Evolutionary conservation across 1,140 invertebrate species (phyloP).

Genomic region (Berghia stephanieae): DNA sequence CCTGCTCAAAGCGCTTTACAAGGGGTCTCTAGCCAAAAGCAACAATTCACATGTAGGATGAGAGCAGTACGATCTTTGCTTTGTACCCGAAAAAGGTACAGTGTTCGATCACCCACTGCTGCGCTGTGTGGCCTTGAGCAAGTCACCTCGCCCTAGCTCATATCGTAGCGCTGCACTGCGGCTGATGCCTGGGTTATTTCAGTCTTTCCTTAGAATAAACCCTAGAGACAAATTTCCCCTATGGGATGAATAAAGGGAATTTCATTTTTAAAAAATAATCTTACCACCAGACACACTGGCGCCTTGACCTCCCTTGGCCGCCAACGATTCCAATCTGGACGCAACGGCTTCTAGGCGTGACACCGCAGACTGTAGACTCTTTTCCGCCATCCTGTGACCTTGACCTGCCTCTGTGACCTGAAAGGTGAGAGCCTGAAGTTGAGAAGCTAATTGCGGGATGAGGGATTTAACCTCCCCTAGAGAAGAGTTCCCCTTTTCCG

Average conservation of each 20-base stretch:
- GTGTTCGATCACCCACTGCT: too few relatives aligned
- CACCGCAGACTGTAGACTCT: constrained; percentile 61
- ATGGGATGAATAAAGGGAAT: constrained; percentile 67
- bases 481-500: constrained; percentile 12
- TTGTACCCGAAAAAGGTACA: too few relatives aligned
- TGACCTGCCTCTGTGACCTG: constrained; percentile 13
- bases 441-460: constrained; percentile 24
- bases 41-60: too few relatives aligned
- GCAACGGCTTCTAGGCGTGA: constrained; percentile 80
- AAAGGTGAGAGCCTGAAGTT: constrained; percentile 28
- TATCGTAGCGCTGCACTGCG: too few relatives aligned
- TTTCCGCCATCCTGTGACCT: constrained; percentile 37
- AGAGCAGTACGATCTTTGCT: too few relatives aligned
- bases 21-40: too few relatives aligned
- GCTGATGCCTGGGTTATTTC: too few relatives aligned
- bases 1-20: too few relatives aligned
- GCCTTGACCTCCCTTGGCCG: too few relatives aligned
- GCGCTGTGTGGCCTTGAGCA: too few relatives aligned
- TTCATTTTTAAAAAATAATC: constrained; percentile 52
- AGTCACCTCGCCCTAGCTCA: too few relatives aligned
- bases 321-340: constrained; percentile 73
- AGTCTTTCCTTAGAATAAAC: constrained; percentile 78
- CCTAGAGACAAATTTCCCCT: constrained; percentile 79
- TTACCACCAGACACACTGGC: constrained; percentile 16
- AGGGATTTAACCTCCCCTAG: background rate